Evolutionary conservation across 2,113 vertebrate genomes (phyloP).

Genomic region (Tinamus guttatus): DNA sequence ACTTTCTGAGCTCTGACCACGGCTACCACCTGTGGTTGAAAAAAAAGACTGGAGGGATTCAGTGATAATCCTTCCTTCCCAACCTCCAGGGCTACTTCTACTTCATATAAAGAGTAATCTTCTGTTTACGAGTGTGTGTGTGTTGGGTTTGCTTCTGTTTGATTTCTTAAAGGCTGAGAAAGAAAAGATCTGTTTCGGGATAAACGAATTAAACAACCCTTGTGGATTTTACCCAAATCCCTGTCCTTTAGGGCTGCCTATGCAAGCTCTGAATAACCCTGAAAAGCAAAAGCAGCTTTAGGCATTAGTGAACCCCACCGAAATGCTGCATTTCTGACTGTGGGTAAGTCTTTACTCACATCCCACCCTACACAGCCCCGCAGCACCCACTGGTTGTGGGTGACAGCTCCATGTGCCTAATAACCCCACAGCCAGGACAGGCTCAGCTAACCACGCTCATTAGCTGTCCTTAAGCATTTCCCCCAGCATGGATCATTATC

Average conservation of each 20-base stretch:
- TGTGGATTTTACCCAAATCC: not conserved
- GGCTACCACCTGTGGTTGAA: not conserved
- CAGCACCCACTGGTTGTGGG: not conserved
- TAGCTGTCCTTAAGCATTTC: not conserved
- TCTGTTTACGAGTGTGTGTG: not conserved
- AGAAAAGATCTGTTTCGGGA: conserved; percentile 20
- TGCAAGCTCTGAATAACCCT: not conserved
- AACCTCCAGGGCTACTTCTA: not conserved
- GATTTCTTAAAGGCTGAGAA: not conserved
- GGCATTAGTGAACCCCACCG: not conserved
- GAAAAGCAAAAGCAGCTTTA: not conserved
- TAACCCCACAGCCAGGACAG: not conserved
- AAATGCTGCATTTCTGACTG: conserved; percentile 21
- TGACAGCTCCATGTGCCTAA: not conserved
- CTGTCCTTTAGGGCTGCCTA: conserved; percentile 7
- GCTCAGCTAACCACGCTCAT: conserved; percentile 23
- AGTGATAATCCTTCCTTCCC: not conserved
- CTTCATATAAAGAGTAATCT: not conserved
- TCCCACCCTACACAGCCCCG: not conserved
- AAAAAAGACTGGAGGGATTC: not conserved
- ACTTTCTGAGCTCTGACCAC: not conserved
- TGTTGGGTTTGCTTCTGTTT: not conserved
- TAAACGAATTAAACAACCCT: not conserved
- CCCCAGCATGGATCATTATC: conserved; percentile 37
- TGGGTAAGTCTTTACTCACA: not conserved